Conservation (phyloP, 2,888 invertebrate species). For the Esperia sulphurella region DNA sequence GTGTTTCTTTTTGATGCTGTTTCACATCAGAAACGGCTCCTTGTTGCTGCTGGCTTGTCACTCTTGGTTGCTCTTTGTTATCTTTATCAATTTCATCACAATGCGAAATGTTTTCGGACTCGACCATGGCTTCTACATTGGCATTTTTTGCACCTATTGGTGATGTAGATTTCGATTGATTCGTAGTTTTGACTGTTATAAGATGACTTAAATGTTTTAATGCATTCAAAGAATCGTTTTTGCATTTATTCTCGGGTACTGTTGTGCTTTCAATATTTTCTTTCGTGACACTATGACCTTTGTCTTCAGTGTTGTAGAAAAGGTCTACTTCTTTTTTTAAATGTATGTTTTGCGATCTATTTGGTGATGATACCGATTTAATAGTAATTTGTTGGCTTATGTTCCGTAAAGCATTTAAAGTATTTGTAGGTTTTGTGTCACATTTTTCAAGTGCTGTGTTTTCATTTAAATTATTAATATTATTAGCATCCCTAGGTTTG, state of each 20-base stretch:
- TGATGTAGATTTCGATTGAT: neutral
- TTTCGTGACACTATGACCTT: constrained; percentile 6
- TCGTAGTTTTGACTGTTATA: constrained; percentile 50
- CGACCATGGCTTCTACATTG: neutral
- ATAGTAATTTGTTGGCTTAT: constrained; percentile 21
- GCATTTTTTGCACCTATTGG: neutral
- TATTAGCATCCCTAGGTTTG: neutral
- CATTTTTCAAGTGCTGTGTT: constrained; percentile 1
- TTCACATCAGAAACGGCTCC: neutral
- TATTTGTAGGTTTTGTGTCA: constrained; percentile 9
- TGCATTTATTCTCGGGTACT: constrained; percentile 5
- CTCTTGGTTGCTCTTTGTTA: neutral
- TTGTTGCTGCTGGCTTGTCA: neutral
- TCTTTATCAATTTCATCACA: neutral
- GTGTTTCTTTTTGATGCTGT: constrained; percentile 11
- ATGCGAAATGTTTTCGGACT: neutral
- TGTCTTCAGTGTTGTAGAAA: constrained; percentile 3
- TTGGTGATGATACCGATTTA: constrained; percentile 9
- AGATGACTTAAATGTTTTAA: constrained; percentile 53
- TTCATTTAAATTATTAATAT: neutral
- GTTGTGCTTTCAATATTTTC: constrained; percentile 9
- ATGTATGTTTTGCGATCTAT: neutral
- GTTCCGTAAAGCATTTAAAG: constrained; percentile 18
- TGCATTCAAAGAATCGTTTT: constrained; percentile 31
- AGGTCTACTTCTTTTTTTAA: neutral